Base-by-base conservation (phyloP, 2,888 invertebrate species). In the Cryptocephalus primarius region DNA sequence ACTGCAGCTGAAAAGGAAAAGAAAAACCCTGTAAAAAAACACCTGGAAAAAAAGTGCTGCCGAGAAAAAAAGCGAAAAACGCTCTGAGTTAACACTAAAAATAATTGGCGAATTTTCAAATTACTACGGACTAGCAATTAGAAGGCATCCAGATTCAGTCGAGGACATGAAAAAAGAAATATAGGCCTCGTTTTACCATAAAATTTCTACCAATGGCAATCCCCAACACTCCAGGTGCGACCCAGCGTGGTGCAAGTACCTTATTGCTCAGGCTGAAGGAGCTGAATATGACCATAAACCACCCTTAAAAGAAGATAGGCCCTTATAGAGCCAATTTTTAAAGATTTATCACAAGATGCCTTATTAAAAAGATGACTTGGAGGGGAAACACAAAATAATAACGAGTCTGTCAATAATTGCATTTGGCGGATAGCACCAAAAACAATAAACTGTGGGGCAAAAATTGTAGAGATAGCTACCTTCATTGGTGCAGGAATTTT, bases 151-250 rank as follows among this genome's bases (percentile, higher is more conserved):
- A 32, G 38, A 50, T 47, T 48, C 45, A 14, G 44, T 54, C 11
- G 46, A 49, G 44, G 46, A 52, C 22, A 56, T 54, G 55, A 53
- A 45, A 39, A 54, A 49, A 32, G 53, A 40, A 12, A 50, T 55
- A 34, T 40, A 34, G 51, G 53, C 53, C 45, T 53, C 56, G 9
- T 50, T 44, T 22, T 40, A 52, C 43, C 53, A 52, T 42, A 48
- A 49, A 43, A 44, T 12, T 43, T 55, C 52, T 2, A 48, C 51
- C n/a, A 48, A 22, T 22, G 22, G 6, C 2, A 22, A 22, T 6
- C 22, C 22, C 6, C 22, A 22, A 6, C 22, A 22, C 22, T 22
- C 22, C 22, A 22, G 22, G 22, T 22, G 6, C 6, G 22, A 22
- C 6, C 22, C 22, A 6, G 22, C 22, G 3, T 22, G 22, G 22